Base-by-base conservation (phyloP, 2,797 vertebrate species). In the Sternotherus odoratus region DNA sequence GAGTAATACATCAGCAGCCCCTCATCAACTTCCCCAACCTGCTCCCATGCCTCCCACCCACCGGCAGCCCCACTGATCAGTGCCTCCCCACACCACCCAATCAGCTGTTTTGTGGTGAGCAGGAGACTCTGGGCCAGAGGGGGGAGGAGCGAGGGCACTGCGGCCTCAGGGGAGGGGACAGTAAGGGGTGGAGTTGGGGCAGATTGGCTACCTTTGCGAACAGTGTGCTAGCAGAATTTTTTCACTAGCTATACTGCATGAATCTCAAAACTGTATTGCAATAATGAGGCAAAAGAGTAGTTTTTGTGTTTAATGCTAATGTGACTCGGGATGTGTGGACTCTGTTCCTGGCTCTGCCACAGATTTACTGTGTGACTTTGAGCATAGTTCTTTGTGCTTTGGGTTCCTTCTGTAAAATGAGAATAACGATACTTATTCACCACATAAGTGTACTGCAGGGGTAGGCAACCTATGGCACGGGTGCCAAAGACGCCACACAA, bases 171-270 rank as follows among this genome's bases (percentile, higher is more conserved):
- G 46, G 46, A 48, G 46, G 46, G 46, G 46, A 9, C 46, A 48
- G 9, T 8, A 48, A 48, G 46, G 46, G 46, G 46, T 48, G 46
- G 46, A 48, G 46, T 48, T 48, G 46, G 46, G 46, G 46, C 46
- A 48, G 46, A 11, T 48, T 48, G 46, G 46, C 46, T 11, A 48
- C 46, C 46, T 74, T 83, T 69, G 66, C 1, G 30, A 69, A 46
- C 56, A 51, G 12, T 80, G 91, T 83, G 89, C 92, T 94, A 93
- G 86, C 75, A 95, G 51, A 83, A 91, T 3, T 39, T 96, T 96
- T 92, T 95, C 94, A 57, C 95, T 92, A 94, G 89, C 93, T 96
- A 87, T 92, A 69, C 94, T 95, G 94, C 94, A 91, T 48, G 96
- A n/a, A 21, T 39, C n/a, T 69, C 63, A 69, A 23, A 36, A 36